Conservation (phyloP, 2,888 invertebrate species). For the Galeruca laticollis region DNA sequence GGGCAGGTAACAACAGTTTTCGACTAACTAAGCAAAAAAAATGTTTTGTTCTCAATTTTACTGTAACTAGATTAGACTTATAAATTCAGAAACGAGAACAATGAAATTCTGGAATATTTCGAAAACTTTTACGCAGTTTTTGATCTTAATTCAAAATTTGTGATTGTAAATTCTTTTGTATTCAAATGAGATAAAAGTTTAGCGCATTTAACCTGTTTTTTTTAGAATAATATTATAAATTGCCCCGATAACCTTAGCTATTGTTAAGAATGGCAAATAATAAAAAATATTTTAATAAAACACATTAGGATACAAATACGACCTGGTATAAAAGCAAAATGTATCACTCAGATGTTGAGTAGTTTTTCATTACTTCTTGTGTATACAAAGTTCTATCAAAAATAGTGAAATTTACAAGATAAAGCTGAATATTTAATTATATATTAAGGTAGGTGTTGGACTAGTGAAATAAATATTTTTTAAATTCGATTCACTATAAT, state of each 20-base stretch:
- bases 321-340: background rate
- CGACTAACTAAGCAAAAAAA: too few species aligned
- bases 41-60: too few species aligned
- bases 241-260: constrained; percentile 1
- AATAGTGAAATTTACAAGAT: background rate
- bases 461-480: too few species aligned
- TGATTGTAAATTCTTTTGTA: background rate
- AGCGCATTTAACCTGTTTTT: background rate
- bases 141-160: background rate
- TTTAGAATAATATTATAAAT: background rate
- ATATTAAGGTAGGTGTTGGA: background rate
- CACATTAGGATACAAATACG: background rate
- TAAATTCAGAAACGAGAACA: too few species aligned
- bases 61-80: too few species aligned
- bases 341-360: background rate
- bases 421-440: background rate
- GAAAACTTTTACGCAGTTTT: background rate
- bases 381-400: background rate
- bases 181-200: background rate
- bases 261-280: background rate
- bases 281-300: background rate
- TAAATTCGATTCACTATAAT: too few species aligned
- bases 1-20: too few species aligned
- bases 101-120: too few species aligned
- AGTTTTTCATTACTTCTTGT: background rate